phyloP scores from a whole-genome alignment of 2,888 invertebrate genomes.

The Ormyrus rosae region DNA sequence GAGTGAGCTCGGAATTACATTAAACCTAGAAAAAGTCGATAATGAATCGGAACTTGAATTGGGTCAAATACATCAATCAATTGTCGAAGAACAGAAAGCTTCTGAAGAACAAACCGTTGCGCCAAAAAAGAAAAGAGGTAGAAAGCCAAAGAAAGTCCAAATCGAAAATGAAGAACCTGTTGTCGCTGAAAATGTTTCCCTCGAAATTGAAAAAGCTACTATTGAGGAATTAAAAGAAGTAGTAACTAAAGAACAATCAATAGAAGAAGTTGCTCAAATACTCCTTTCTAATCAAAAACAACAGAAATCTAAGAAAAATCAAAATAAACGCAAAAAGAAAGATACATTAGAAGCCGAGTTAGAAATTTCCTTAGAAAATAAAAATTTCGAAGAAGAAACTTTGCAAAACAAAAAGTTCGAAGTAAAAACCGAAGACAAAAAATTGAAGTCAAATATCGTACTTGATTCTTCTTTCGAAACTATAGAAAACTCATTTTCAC shows the following conservation, averaged over 20 bases:
- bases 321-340: constrained; percentile 39
- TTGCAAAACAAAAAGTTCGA: background rate
- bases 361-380: background rate
- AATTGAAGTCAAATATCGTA: constrained; percentile 5
- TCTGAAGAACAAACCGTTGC: background rate
- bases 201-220: constrained; percentile 14
- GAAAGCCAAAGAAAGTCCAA: constrained; percentile 19
- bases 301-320: constrained; percentile 44
- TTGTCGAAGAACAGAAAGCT: background rate
- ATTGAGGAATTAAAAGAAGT: constrained; percentile 15
- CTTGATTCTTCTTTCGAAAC: constrained; percentile 13
- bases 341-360: background rate
- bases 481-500: background rate
- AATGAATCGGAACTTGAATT: background rate
- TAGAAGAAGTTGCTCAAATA: background rate
- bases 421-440: background rate
- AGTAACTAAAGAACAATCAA: background rate
- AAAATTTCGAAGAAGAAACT: background rate
- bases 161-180: background rate
- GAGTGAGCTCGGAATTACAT: background rate
- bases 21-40: background rate
- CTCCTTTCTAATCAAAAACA: constrained; percentile 18
- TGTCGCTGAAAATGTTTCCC: constrained; percentile 48
- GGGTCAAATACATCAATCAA: background rate
- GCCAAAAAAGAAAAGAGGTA: constrained; percentile 32